Evolutionary conservation across 2,888 invertebrate genomes (phyloP).

Genomic region (Lochmaea crataegi): DNA sequence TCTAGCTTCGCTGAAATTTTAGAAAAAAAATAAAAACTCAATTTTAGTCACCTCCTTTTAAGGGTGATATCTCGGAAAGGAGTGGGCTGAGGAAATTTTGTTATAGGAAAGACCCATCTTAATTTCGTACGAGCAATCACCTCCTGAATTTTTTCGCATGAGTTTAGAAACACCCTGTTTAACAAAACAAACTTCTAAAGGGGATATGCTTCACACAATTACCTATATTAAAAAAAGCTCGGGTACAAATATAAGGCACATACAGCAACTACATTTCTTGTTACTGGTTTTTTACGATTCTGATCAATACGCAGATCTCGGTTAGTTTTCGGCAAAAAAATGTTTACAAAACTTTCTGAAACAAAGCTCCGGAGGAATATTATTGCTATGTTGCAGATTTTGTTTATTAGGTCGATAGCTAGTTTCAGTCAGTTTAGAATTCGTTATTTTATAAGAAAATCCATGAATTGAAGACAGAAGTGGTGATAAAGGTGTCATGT

Average conservation of each 20-base stretch:
- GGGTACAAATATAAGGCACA: constrained; percentile 43
- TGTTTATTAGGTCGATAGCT: neutral
- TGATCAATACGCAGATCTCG: constrained; percentile 31
- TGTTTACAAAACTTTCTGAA: constrained; percentile 15
- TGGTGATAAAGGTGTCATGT: no score
- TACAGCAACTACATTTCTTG: constrained; percentile 31
- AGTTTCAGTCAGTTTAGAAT: neutral
- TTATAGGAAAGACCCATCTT: no score
- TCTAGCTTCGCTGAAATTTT: no score
- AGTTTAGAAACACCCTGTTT: no score
- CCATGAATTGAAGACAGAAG: no score
- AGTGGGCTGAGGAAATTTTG: no score
- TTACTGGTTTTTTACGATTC: constrained; percentile 35
- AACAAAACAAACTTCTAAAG: constrained; percentile 25
- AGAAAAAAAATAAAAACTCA: no score
- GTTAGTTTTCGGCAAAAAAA: constrained; percentile 35
- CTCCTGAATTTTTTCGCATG: no score
- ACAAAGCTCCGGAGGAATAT: neutral
- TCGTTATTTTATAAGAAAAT: no score
- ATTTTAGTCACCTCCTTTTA: no score
- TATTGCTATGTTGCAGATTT: constrained; percentile 23
- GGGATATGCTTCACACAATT: constrained; percentile 38
- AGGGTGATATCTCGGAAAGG: no score
- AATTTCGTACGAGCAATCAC: no score
- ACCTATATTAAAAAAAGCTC: constrained; percentile 28